Base-by-base conservation (phyloP, 2,113 vertebrate genomes). In the Odontophorus gujanensis region DNA sequence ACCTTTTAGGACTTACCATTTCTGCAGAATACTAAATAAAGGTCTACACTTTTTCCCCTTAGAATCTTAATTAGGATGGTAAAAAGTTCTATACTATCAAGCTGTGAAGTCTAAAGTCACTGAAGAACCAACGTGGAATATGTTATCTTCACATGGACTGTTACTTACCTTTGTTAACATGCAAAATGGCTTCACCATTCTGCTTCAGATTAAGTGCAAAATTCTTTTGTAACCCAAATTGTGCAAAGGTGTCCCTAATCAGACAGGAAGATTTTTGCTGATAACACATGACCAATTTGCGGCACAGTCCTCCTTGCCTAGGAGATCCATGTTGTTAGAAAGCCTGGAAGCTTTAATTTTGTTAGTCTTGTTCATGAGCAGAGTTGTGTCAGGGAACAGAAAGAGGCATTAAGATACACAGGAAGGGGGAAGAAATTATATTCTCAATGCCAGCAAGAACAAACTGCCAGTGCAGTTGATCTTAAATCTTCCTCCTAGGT, bases 11-110 rank as follows among this genome's bases (percentile, higher is more conserved):
- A 86, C 16, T 86, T 95, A 51, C 11, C 32, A 59, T 34, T 91
- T 94, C 77, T 73, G 6, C 11, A 79, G 95, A 96, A 96, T 96
- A 87, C 55, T 91, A 93, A 98, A 77, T 66, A 91, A 79, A 95
- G 40, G 40, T 72, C 51, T 85, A 87, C 87, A 81, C 78, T 91
- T 90, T 92, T 42, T 89, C 57, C 65, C 30, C 51, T 65, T 59
- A 72, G 67, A 57, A 86, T 92, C 75, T 77, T 87, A 85, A 74
- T 93, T 91, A 96, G 62, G 68, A 58, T 30, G 24, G 5, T 22
- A 48, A 36, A 51, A 89, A 81, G 62, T 40, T 75, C 59, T 81
- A 5, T 0, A 0, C 7, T 81, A n/a, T 47, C 19, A 57, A 85
- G 58, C 72, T 55, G 59, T 55, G 6, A 53, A 87, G 40, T 34